Evolutionary conservation across 2,797 vertebrate species (phyloP).

Genomic region (Microhierax caerulescens): DNA sequence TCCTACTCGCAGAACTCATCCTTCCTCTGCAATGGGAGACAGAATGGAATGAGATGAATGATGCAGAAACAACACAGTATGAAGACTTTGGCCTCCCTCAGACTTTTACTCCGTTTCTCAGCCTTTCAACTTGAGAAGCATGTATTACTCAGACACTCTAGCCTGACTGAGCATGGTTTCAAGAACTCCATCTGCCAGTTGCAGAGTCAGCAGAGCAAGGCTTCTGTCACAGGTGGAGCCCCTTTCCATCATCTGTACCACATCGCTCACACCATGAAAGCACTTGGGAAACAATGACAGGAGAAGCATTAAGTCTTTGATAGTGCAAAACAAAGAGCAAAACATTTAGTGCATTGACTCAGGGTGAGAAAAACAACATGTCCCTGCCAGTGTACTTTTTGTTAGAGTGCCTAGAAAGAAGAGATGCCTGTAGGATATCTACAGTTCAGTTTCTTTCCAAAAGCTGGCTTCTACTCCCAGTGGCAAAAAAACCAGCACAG

Average conservation of each 20-base stretch:
- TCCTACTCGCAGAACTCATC: background rate
- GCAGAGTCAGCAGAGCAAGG: background rate
- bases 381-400: background rate
- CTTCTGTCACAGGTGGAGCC: background rate
- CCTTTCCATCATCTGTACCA: background rate
- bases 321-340: background rate
- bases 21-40: background rate
- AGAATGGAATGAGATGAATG: background rate
- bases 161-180: background rate
- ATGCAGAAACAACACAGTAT: accelerated
- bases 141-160: background rate
- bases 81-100: background rate
- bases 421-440: background rate
- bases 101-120: background rate
- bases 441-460: background rate
- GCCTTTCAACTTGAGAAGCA: background rate
- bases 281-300: background rate
- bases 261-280: background rate
- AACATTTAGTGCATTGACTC: background rate
- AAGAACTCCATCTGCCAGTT: background rate
- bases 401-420: accelerated
- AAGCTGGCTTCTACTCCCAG: background rate
- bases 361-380: background rate
- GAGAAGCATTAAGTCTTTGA: background rate
- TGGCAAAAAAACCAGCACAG: background rate